These are phyloP conservation scores for Cyrtorhinus lividipennis DNA, from an alignment of 1,140 invertebrate species.

Conservation along the genomic window DNA sequence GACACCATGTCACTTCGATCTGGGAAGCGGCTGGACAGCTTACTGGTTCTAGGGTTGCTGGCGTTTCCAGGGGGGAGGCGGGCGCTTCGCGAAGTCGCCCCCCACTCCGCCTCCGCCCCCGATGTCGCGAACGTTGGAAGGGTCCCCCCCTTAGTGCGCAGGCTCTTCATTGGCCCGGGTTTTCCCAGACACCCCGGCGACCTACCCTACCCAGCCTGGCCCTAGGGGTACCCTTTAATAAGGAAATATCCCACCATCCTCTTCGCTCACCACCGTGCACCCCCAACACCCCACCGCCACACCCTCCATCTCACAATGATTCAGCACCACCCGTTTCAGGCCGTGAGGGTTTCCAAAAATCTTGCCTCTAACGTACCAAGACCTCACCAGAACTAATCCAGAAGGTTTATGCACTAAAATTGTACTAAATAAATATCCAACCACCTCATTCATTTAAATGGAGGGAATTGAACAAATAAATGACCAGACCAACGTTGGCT, in stretches of 20 bases:
- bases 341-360: too few relatives aligned
- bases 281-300: not conserved
- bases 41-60: slow-evolving; percentile 9
- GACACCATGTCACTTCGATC: slow-evolving; percentile 28
- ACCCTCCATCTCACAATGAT: not conserved
- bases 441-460: too few relatives aligned
- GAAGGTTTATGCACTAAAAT: too few relatives aligned
- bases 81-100: not conserved
- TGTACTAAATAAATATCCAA: too few relatives aligned
- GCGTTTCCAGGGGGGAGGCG: not conserved
- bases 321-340: too few relatives aligned
- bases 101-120: not conserved
- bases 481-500: too few relatives aligned
- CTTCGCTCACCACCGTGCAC: not conserved
- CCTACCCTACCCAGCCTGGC: slow-evolving; percentile 9
- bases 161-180: not conserved
- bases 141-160: not conserved
- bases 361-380: too few relatives aligned
- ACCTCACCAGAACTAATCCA: too few relatives aligned
- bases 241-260: slow-evolving; percentile 10
- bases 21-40: slow-evolving; percentile 2
- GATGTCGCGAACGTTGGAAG: slow-evolving; percentile 17
- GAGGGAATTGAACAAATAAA: too few relatives aligned
- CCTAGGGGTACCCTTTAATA: slow-evolving; percentile 9
- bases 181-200: slow-evolving; percentile 15